Evolutionary conservation across 2,797 vertebrate genomes (phyloP), one percentile per base, ranked within the genome.

Genomic region (Sternotherus odoratus): DNA sequence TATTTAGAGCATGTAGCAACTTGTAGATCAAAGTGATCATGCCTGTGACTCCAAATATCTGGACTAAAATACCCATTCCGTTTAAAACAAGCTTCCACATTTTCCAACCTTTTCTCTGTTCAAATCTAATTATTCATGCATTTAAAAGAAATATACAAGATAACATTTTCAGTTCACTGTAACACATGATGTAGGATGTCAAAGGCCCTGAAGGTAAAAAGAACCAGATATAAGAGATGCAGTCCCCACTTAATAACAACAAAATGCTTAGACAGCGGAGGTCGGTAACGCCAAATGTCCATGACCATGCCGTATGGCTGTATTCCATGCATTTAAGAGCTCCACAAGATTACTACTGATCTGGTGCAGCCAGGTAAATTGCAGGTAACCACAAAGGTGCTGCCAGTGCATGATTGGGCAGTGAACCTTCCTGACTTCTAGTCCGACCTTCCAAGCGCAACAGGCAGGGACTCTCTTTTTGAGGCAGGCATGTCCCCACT

Each of bases 231-330:
- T 12, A 74, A 46, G 36, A 74, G 69, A 36, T 74, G 21, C 24
- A 74, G 69, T 46, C 69, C 39, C 4, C 39, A 26, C 11, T 46
- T 74, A 74, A 36, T 74, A 74, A 66, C 16, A 66, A 66, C 33
- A 66, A 36, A 36, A 36, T 17, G 17, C 19, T 5, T 36, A 21
- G 33, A 66, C 3, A 36, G 63, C 1, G 17, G 8, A 66, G 63
- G 63, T 36, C n/a, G 5, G 9, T 66, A 21, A 33, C 1, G 3
- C 17, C 33, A 6, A n/a, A 66, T 36, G 63, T 66, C n/a, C 63
- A 66, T n/a, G 33, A 11, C 9, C 9, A 21, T 1, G 4, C 60
- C 10, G 8, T 36, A 19, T 1, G 5, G 16, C 33, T 36, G 17
- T 66, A n/a, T 66, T 66, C 60, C n/a, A 11, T 30, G 30, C 30